These are phyloP conservation scores for Indicator indicator DNA, from an alignment of 2,113 vertebrate species.

Conservation along the genomic window DNA sequence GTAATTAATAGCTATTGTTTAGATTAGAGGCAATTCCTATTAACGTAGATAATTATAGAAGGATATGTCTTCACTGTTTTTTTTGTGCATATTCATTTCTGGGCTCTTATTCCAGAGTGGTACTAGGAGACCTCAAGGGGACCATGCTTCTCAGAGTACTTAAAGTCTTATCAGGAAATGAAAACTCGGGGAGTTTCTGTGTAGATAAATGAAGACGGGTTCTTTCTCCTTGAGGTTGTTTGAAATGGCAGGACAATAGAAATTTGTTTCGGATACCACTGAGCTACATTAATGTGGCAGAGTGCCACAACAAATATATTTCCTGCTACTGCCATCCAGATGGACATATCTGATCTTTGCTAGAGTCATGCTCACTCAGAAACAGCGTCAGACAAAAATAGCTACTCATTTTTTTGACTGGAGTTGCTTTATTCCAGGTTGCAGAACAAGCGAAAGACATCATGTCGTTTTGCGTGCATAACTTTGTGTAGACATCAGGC, in stretches of 20 bases:
- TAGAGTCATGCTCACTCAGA: not conserved
- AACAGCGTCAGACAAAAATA: not conserved
- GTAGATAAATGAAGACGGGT: not conserved
- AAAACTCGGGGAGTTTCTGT: not conserved
- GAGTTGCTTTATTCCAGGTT: not conserved
- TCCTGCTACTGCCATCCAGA: not conserved
- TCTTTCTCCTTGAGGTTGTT: not conserved
- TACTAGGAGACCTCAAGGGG: not conserved
- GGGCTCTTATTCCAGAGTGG: not conserved
- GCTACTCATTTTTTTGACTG: not conserved
- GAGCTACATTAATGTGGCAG: not conserved
- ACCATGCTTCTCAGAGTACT: not conserved
- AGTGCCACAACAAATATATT: not conserved
- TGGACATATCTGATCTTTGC: not conserved
- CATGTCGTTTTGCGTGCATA: not conserved
- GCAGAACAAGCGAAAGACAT: not conserved
- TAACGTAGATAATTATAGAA: not conserved
- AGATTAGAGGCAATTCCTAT: not conserved
- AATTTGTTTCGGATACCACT: not conserved
- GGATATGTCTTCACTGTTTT: not conserved
- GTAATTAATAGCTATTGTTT: not conserved
- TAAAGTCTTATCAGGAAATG: not conserved
- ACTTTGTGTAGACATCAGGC: not conserved
- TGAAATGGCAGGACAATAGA: not conserved
- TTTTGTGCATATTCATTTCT: not conserved